Percentiles rank a stretch among this genome's conserved stretches.
Evolutionary conservation across 2,888 invertebrate genomes (phyloP).

Genomic region (Empis livida): DNA sequence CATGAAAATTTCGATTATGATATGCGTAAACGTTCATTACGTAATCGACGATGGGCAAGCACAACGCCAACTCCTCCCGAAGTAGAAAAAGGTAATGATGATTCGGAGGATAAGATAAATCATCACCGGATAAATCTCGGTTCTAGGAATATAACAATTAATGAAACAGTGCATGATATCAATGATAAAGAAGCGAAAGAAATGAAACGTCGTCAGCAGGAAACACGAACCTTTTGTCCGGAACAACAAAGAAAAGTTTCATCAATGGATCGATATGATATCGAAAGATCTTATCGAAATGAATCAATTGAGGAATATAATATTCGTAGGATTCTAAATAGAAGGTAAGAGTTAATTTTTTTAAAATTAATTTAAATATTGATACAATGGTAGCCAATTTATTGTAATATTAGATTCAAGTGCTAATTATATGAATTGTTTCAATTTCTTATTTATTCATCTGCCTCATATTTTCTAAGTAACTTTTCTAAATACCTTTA

Average conservation of each 20-base stretch:
- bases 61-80: too few species aligned
- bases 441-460: too few species aligned
- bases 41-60: constrained; percentile 5
- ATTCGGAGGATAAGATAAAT: neutral
- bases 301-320: constrained; percentile 24
- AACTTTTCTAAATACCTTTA: too few species aligned
- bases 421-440: too few species aligned
- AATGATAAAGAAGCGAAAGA: constrained; percentile 3
- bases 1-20: constrained; percentile 12
- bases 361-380: too few species aligned
- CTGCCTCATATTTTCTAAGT: too few species aligned
- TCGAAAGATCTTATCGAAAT: constrained; percentile 16
- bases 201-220: constrained; percentile 2
- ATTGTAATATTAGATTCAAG: too few species aligned
- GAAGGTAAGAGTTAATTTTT: constrained; percentile 35
- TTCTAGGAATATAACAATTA: constrained; percentile 7
- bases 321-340: constrained; percentile 40
- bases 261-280: constrained; percentile 16
- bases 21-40: constrained; percentile 6
- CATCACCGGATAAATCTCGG: constrained; percentile 7
- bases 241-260: constrained; percentile 15
- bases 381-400: too few species aligned
- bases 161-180: neutral
- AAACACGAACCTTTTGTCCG: constrained; percentile 8
- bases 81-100: neutral